phyloP scores from a whole-genome alignment of 2,888 invertebrate genomes.

The Drosophila neotestacea region DNA sequence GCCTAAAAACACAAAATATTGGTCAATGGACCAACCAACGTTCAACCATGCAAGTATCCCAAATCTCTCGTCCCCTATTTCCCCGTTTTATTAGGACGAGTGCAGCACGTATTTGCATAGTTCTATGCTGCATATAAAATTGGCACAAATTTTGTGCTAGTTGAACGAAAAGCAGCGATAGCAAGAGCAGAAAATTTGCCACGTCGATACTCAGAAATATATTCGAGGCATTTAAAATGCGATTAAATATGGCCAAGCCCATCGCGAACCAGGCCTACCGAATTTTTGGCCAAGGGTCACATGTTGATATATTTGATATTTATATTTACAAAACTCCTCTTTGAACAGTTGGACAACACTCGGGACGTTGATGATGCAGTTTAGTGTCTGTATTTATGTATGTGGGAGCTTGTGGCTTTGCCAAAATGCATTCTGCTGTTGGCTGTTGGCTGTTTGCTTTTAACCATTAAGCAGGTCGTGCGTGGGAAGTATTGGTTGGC shows the following conservation, averaged over 20 bases:
- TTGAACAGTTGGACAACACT: slow-evolving; percentile 49
- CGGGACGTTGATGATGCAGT: slow-evolving; percentile 59
- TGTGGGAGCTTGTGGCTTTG: slow-evolving; percentile 56
- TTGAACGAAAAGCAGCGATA: slow-evolving; percentile 19
- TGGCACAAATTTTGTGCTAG: slow-evolving; percentile 15
- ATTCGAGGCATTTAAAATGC: slow-evolving; percentile 57
- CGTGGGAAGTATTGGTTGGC: slow-evolving; percentile 28
- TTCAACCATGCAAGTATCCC: slow-evolving; percentile 14
- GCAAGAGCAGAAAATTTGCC: slow-evolving; percentile 26
- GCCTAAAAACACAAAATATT: slow-evolving; percentile 42
- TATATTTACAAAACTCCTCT: slow-evolving; percentile 28
- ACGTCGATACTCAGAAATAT: slow-evolving; percentile 14
- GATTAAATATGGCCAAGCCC: slow-evolving; percentile 46
- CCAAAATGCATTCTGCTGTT: slow-evolving; percentile 73
- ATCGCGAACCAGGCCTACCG: not conserved
- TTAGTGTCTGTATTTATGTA: slow-evolving; percentile 21
- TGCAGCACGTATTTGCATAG: slow-evolving; percentile 51
- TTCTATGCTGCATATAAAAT: slow-evolving; percentile 25
- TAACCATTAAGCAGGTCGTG: slow-evolving; percentile 72
- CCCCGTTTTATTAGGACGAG: not conserved
- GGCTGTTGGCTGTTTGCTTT: slow-evolving; percentile 73
- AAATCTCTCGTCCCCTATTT: not conserved
- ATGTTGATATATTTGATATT: slow-evolving; percentile 50
- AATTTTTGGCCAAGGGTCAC: slow-evolving; percentile 19
- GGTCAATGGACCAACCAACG: slow-evolving; percentile 28